These are phyloP conservation scores for Nannobrachium achirus DNA, from an alignment of 2,113 vertebrate genomes.

Conservation along the genomic window DNA sequence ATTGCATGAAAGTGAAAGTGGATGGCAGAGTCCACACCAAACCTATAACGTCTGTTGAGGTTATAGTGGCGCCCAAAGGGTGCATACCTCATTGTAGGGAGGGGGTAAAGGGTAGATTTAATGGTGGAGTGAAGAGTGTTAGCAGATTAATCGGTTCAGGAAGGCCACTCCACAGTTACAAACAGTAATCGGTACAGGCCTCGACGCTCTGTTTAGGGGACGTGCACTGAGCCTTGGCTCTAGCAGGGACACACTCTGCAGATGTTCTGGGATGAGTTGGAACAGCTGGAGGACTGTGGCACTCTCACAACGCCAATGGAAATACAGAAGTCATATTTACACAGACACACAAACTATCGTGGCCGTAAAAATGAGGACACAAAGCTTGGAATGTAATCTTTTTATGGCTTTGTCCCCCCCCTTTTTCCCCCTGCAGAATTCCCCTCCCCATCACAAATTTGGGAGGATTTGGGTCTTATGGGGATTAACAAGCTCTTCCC, in stretches of 20 bases:
- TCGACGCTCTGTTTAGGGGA: slow-evolving; percentile 29
- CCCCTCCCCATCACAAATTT: not conserved
- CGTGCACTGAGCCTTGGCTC: slow-evolving; percentile 30
- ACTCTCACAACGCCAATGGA: not conserved
- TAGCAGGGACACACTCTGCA: slow-evolving; percentile 24
- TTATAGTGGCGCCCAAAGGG: too few relatives aligned
- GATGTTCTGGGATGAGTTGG: slow-evolving; percentile 31
- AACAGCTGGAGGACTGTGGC: not conserved
- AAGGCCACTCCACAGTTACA: slow-evolving; percentile 1
- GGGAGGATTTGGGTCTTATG: too few relatives aligned
- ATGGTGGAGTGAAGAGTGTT: too few relatives aligned
- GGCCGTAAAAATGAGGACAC: too few relatives aligned
- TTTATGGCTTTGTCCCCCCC: not conserved
- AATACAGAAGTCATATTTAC: not conserved
- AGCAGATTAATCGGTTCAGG: slow-evolving; percentile 16
- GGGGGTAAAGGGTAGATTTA: too few relatives aligned
- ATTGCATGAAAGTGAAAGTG: too few relatives aligned
- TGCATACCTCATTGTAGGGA: too few relatives aligned
- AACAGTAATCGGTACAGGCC: slow-evolving; percentile 27
- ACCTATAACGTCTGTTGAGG: too few relatives aligned
- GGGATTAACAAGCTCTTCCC: slow-evolving; percentile 6
- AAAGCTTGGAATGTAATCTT: too few relatives aligned
- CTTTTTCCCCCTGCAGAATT: not conserved
- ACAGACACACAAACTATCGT: not conserved
- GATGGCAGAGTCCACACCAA: too few relatives aligned